Evolutionary conservation across 2,797 vertebrate genomes (phyloP).

Genomic region (Allobates femoralis): DNA sequence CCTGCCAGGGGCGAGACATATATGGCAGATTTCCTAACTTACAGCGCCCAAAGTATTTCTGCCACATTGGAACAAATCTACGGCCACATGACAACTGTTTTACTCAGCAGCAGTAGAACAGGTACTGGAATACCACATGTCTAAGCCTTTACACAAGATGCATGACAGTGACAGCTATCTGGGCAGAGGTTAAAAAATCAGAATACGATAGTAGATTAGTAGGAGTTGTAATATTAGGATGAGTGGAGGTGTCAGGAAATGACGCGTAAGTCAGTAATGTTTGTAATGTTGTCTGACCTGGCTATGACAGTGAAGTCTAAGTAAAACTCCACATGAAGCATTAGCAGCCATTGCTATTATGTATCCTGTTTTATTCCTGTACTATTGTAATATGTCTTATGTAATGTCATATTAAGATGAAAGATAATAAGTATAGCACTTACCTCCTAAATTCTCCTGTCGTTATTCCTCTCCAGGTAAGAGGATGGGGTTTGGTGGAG

Average conservation of each 20-base stretch:
- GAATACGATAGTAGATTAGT: not conserved
- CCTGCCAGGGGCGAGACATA: no score
- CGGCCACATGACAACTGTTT: no score
- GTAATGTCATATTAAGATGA: not conserved
- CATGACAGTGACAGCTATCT: not conserved
- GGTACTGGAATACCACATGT: no score
- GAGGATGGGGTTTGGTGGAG: constrained; percentile 42
- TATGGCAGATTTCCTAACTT: no score
- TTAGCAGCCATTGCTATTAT: not conserved
- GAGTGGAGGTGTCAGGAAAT: not conserved
- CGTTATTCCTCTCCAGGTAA: constrained; percentile 42
- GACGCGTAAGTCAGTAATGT: not conserved
- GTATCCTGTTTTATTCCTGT: not conserved
- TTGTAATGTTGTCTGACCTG: not conserved
- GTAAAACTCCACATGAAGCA: not conserved
- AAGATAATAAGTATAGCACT: not conserved
- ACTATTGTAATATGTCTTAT: no score
- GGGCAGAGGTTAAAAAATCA: no score
- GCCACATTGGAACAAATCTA: no score
- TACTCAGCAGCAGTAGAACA: no score
- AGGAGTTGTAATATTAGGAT: not conserved
- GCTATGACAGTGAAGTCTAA: not conserved
- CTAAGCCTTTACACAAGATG: not conserved
- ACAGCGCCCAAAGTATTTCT: no score
- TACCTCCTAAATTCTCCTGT: constrained; percentile 45